Conservation (phyloP, 1,140 invertebrate species). For the Thaumetopoea pityocampa region DNA sequence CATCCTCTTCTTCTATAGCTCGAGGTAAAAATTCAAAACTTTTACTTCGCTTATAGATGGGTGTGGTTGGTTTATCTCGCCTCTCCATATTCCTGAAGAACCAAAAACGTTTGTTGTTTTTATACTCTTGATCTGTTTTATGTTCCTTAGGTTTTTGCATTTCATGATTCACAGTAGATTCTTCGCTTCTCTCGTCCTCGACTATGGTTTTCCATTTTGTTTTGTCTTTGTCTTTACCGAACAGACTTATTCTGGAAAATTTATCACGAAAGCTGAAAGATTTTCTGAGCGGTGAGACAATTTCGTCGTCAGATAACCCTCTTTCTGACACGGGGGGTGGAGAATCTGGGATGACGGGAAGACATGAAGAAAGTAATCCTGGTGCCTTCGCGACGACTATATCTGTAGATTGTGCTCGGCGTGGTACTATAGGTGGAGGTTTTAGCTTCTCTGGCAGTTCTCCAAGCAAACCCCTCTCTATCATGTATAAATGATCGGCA, state of each 20-base stretch:
- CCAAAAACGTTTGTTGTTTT: slow-evolving; percentile 59
- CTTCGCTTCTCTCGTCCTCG: slow-evolving; percentile 36
- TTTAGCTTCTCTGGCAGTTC: slow-evolving; percentile 55
- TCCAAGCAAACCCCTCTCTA: slow-evolving; percentile 58
- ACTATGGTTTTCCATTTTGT: slow-evolving; percentile 43
- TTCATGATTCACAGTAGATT: slow-evolving; percentile 9
- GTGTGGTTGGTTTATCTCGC: slow-evolving; percentile 29
- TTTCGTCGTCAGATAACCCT: slow-evolving; percentile 33
- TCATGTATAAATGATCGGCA: slow-evolving; percentile 47
- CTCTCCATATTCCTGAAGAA: slow-evolving; percentile 54
- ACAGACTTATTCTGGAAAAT: slow-evolving; percentile 48
- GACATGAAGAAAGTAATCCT: slow-evolving; percentile 45
- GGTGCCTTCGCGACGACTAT: slow-evolving; percentile 42
- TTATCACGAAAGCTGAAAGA: slow-evolving; percentile 62
- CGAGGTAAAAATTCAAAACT: slow-evolving; percentile 65
- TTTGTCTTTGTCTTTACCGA: slow-evolving; percentile 56
- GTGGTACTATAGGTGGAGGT: slow-evolving; percentile 32
- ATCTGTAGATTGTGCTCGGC: slow-evolving; percentile 34
- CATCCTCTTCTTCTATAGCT: slow-evolving; percentile 41
- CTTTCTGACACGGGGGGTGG: slow-evolving; percentile 28
- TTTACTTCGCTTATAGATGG: slow-evolving; percentile 60
- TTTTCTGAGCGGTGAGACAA: slow-evolving; percentile 48
- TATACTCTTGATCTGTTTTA: slow-evolving; percentile 37
- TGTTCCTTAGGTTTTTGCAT: slow-evolving; percentile 7
- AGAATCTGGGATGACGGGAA: slow-evolving; percentile 42